Base-by-base conservation (phyloP, 2,113 vertebrate species). In the Columba janthina region DNA sequence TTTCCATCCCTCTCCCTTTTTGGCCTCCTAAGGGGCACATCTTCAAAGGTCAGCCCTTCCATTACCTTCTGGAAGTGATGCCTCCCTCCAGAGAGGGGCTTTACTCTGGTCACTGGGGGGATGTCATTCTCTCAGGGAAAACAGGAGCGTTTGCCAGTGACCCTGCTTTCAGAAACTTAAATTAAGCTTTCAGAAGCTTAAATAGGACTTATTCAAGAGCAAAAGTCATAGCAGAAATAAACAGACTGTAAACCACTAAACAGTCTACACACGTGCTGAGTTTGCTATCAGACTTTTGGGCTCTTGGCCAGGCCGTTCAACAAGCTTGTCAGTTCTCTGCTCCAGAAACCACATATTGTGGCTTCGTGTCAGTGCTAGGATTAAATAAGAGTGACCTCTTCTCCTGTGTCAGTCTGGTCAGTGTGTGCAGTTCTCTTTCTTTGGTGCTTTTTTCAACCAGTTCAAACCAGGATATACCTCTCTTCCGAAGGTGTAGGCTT, bases 281-380 rank as follows among this genome's bases (percentile, higher is more conserved):
- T 44, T 94, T 78, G 69, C 84, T 92, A 40, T 96, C 89, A 93
- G 94, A 91, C 94, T 81, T 74, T 87, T 56, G 86, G 93, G 94
- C 94, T 87, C 32, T 22, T 53, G 57, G 87, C 94, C 94, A 95
- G 73, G 70, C 80, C 44, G 9, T 94, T 93, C 34, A 2, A 91
- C 86, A 87, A 26, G 36, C 72, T 81, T 90, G 69, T 93, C 93
- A 90, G 61, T 77, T 89, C 90, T 83, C 50, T 89, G 87, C 93
- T 94, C 57, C 73, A 93, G 80, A 61, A 92, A 13, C 79, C 2
- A 3, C 82, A 2, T 90, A 36, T 77, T 73, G 48, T 48, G 67
- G 69, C 69, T 94, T 88, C 54, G 60, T 84, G 44, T 72, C 64
- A 89, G 57, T 61, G 86, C 91, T 85, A 77, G 89, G 34, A 67